Percentiles rank a stretch among this genome's conserved stretches.
Evolutionary conservation across 2,797 vertebrate genomes (phyloP).

Genomic region (Sebastes steindachneri): DNA sequence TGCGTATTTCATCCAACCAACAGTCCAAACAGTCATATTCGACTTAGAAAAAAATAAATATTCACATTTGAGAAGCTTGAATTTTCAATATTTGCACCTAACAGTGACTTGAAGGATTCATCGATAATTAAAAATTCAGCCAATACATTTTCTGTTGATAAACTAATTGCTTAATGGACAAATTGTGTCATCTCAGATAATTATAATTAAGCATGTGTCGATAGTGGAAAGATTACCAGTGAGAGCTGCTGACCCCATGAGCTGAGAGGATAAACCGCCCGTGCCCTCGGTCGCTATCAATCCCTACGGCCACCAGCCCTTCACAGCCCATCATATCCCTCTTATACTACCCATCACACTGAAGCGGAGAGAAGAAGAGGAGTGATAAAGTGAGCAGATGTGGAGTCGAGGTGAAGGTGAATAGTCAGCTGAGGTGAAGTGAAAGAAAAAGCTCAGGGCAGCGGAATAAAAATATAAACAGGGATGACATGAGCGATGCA

Average conservation of each 20-base stretch:
- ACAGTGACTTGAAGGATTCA: neutral
- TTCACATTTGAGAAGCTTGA: neutral
- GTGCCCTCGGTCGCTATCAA: conserved; percentile 37
- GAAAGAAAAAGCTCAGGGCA: conserved; percentile 32
- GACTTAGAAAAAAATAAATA: neutral
- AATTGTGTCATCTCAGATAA: neutral
- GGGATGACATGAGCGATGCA: conserved; percentile 14
- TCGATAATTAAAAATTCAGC: neutral
- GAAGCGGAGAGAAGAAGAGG: neutral
- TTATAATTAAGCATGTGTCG: neutral
- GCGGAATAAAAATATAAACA: conserved; percentile 2
- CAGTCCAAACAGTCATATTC: neutral
- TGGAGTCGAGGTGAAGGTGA: conserved; percentile 12
- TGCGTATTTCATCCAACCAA: neutral
- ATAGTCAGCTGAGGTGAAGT: conserved; percentile 15
- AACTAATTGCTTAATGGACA: neutral
- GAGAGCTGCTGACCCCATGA: conserved; percentile 16
- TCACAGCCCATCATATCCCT: conserved; percentile 34
- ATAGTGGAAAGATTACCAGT: conserved; percentile 40
- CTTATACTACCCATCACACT: conserved; percentile 22
- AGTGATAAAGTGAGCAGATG: conserved; percentile 20
- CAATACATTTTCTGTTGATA: neutral
- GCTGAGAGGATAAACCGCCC: conserved; percentile 40
- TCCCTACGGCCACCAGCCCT: conserved; percentile 34
- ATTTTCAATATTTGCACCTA: neutral